Evolutionary conservation across 2,797 vertebrate genomes (phyloP).

Genomic region (Petrocephalus sullivani): DNA sequence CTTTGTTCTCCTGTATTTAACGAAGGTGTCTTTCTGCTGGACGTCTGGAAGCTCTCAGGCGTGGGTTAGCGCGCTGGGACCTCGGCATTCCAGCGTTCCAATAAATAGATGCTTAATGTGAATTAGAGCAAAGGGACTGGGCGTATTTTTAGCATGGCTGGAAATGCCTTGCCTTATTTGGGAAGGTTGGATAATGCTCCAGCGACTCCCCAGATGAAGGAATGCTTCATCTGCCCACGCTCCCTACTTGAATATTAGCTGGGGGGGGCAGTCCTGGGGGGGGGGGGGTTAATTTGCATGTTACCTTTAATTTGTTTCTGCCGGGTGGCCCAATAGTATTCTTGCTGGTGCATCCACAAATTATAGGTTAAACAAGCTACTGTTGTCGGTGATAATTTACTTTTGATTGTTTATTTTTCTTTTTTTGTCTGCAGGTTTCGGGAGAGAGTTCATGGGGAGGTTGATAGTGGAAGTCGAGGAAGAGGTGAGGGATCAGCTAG

Average conservation of each 20-base stretch:
- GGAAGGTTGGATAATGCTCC: constrained; percentile 51
- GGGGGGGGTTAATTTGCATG: constrained; percentile 3
- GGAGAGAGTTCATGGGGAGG: constrained; percentile 56
- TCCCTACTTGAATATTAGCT: constrained; percentile 28
- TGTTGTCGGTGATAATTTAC: constrained; percentile 12
- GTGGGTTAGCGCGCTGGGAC: background rate
- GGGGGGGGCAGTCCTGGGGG: background rate
- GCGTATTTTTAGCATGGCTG: constrained; percentile 61
- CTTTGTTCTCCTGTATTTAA: background rate
- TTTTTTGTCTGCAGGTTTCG: constrained; percentile 58
- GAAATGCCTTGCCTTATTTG: constrained; percentile 75
- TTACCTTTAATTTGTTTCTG: background rate
- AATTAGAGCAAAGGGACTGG: constrained; percentile 47
- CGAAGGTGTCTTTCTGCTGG: background rate
- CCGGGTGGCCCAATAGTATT: background rate
- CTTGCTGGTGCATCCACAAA: background rate
- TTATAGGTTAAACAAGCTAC: background rate
- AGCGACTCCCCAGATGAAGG: constrained; percentile 46
- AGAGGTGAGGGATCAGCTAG: constrained; percentile 54
- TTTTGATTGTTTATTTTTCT: constrained; percentile 26
- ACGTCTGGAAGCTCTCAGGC: constrained; percentile 29
- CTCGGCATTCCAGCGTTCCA: constrained; percentile 33
- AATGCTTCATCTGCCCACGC: constrained; percentile 46
- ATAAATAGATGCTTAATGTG: constrained; percentile 50
- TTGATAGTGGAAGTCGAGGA: constrained; percentile 52